Evolutionary conservation across 2,113 vertebrate species (phyloP).

Genomic region (Heloderma charlesbogerti): DNA sequence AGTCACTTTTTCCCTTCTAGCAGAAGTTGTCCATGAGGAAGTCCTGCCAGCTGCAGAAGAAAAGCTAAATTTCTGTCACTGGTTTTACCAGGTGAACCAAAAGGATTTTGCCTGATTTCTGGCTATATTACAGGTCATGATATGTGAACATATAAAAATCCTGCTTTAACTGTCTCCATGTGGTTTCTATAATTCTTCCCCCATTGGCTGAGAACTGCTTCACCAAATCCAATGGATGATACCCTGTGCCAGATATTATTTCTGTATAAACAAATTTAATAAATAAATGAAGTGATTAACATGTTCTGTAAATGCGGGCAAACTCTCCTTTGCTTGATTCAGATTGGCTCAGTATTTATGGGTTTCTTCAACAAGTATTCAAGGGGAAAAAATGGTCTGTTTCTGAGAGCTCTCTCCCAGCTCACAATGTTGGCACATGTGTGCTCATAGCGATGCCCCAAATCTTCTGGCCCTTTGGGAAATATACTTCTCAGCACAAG

Average conservation of each 20-base stretch:
- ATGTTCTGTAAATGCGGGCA: too few species aligned
- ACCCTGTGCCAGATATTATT: neutral
- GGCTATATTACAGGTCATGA: neutral
- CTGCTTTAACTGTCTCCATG: too few species aligned
- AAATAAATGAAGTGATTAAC: neutral
- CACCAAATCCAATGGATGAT: neutral
- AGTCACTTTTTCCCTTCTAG: neutral
- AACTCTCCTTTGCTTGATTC: neutral
- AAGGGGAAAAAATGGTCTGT: too few species aligned
- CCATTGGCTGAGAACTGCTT: too few species aligned
- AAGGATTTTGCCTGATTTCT: neutral
- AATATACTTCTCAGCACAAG: neutral
- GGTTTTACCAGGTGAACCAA: neutral
- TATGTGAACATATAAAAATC: neutral
- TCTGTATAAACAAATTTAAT: too few species aligned
- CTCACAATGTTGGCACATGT: neutral
- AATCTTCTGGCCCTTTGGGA: neutral
- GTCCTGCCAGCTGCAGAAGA: neutral
- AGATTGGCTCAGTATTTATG: neutral
- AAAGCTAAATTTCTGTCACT: neutral
- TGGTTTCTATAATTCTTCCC: too few species aligned
- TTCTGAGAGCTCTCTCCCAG: too few species aligned
- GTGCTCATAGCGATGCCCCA: too few species aligned
- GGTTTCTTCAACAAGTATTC: too few species aligned
- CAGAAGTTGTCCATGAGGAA: neutral